These are phyloP conservation scores for Morone saxatilis DNA, from an alignment of 2,113 vertebrate genomes.

Conservation along the genomic window DNA sequence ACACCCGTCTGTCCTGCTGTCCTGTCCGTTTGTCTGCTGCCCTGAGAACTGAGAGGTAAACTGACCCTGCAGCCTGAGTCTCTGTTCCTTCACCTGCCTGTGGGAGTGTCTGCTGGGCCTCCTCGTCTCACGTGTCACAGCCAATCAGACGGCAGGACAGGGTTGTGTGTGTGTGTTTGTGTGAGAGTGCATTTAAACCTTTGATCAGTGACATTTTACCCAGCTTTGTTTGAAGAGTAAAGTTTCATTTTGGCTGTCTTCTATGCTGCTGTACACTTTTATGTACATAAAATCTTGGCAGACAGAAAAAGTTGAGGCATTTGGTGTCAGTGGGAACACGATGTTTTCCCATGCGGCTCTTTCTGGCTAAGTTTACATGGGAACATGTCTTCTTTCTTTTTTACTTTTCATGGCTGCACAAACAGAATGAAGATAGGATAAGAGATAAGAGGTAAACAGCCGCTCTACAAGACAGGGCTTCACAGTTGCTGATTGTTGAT, in stretches of 20 bases:
- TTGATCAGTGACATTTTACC: constrained; percentile 40
- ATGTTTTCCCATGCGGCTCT: not conserved
- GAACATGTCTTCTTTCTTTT: not conserved
- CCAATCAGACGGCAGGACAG: constrained; percentile 57
- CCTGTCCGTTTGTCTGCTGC: not conserved
- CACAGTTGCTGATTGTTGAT: not conserved
- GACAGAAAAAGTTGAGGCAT: not conserved
- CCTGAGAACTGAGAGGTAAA: not conserved
- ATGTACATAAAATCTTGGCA: not conserved
- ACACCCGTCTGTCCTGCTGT: not conserved
- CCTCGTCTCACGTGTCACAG: constrained; percentile 42
- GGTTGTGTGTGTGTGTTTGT: constrained; percentile 3
- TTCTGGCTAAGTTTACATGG: constrained; percentile 19
- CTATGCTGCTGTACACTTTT: not conserved
- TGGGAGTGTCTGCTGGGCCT: constrained; percentile 46
- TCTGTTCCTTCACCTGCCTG: constrained; percentile 46
- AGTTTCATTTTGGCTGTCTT: not conserved
- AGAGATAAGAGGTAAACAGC: too few relatives aligned
- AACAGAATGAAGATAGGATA: not conserved
- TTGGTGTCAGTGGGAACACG: not conserved
- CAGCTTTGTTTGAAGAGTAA: constrained; percentile 20
- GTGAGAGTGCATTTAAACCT: constrained; percentile 44
- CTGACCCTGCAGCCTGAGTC: constrained; percentile 41
- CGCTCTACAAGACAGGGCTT: too few relatives aligned
- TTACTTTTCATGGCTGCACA: not conserved